A percentile compares a stretch with the other conserved stretches of the same genome.
Evolutionary conservation across 2,888 invertebrate genomes (phyloP).

Genomic region (Crossocerus cetratus): DNA sequence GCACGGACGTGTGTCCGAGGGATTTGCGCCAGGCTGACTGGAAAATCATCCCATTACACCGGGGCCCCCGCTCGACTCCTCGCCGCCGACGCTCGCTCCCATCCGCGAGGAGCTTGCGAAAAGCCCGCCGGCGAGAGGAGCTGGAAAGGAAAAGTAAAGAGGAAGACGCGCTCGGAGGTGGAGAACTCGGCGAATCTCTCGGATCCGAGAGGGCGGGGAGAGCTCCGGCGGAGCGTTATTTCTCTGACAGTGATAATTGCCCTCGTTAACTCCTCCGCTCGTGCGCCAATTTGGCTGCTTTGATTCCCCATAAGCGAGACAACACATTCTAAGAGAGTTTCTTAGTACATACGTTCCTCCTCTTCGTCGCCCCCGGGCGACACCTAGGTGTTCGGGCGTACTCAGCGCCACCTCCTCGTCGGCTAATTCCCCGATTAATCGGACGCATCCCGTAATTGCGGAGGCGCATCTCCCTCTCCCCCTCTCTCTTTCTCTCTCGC

Average conservation of each 20-base stretch:
- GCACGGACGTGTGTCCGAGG: constrained; percentile 13
- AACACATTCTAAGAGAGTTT: too few relatives aligned
- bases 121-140: background rate
- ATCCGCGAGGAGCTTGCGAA: constrained; percentile 1
- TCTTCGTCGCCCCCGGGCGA: background rate
- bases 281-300: constrained; percentile 38
- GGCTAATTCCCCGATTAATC: constrained; percentile 44
- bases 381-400: constrained; percentile 5
- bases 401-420: constrained; percentile 22
- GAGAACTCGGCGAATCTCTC: background rate
- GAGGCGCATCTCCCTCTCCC: too few relatives aligned
- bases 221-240: constrained; percentile 49
- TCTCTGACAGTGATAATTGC: constrained; percentile 64
- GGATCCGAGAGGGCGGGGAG: background rate
- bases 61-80: constrained; percentile 32
- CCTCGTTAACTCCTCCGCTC: constrained; percentile 50
- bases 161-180: constrained; percentile 19
- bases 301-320: constrained; percentile 8
- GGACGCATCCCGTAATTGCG: constrained; percentile 16
- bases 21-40: constrained; percentile 48
- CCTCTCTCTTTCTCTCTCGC: too few relatives aligned
- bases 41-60: constrained; percentile 58
- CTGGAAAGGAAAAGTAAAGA: background rate
- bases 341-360: background rate
- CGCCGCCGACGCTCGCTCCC: too few relatives aligned